Percentiles rank a stretch among this genome's conserved stretches.
Evolutionary conservation across 2,797 vertebrate genomes (phyloP).

Genomic region (Trichosurus vulpecula): DNA sequence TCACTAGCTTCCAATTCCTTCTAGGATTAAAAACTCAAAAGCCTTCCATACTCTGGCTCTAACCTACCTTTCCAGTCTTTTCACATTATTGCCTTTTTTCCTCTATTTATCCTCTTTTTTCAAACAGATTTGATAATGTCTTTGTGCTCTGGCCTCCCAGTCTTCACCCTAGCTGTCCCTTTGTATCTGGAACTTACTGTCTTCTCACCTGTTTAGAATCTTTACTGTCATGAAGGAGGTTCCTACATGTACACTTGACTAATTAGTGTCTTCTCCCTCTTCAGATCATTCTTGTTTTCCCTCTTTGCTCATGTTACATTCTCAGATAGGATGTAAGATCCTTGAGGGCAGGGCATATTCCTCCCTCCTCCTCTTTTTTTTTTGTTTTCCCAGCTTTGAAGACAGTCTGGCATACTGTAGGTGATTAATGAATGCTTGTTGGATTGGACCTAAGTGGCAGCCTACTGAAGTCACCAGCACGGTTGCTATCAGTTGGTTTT

Average conservation of each 20-base stretch:
- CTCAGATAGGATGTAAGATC: background rate
- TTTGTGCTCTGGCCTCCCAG: background rate
- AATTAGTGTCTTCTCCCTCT: background rate
- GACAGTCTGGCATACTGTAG: background rate
- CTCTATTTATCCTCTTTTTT: background rate
- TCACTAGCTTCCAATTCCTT: background rate
- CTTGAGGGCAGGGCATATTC: background rate
- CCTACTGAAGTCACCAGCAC: background rate
- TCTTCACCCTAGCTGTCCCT: background rate
- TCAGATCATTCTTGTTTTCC: background rate
- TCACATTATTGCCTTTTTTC: background rate
- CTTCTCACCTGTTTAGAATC: background rate
- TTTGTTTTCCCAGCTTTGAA: background rate
- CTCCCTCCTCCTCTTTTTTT: accelerated
- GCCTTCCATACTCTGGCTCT: background rate
- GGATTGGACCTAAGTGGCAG: background rate
- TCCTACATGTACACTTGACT: background rate
- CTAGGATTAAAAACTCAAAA: background rate
- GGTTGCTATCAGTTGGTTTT: background rate
- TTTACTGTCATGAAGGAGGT: background rate
- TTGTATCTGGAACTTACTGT: background rate
- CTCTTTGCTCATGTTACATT: background rate
- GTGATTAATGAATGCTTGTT: background rate
- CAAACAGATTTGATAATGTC: background rate
- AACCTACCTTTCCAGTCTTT: background rate